Evolutionary conservation across 2,888 invertebrate species (phyloP).

Genomic region (Agonopterix alstromeriana): DNA sequence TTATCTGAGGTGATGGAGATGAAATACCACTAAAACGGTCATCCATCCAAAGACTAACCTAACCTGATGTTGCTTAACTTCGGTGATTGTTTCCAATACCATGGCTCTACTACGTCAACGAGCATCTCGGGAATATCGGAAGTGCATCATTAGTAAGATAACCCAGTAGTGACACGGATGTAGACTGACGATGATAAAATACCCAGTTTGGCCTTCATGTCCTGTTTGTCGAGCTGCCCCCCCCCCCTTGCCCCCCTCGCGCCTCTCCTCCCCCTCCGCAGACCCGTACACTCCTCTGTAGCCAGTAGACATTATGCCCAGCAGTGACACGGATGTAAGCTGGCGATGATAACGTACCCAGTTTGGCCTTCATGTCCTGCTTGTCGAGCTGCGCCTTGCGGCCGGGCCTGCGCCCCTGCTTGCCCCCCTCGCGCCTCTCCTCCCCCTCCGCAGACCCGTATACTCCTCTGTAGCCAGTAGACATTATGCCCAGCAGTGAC

Average conservation of each 20-base stretch:
- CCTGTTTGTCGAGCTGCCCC: slow-evolving; percentile 90
- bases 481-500: too few relatives aligned
- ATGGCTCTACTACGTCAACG: too few relatives aligned
- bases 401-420: slow-evolving; percentile 92
- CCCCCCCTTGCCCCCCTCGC: slow-evolving; percentile 84
- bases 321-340: too few relatives aligned
- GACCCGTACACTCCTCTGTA: slow-evolving; percentile 42
- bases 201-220: slow-evolving; percentile 96
- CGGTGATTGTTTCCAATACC: too few relatives aligned
- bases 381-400: slow-evolving; percentile 90
- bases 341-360: slow-evolving; percentile 79
- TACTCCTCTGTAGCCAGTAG: slow-evolving; percentile 23
- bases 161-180: too few relatives aligned
- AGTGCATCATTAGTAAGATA: too few relatives aligned
- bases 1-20: too few relatives aligned
- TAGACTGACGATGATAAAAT: slow-evolving; percentile 26
- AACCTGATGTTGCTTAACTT: too few relatives aligned
- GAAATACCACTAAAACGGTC: too few relatives aligned
- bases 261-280: slow-evolving; percentile 13
- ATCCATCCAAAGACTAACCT: too few relatives aligned
- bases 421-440: slow-evolving; percentile 91
- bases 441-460: slow-evolving; percentile 50
- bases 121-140: too few relatives aligned
- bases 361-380: slow-evolving; percentile 95
- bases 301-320: too few relatives aligned